phyloP scores from a whole-genome alignment of 2,797 vertebrate genomes.

The Okamejei kenojei region DNA sequence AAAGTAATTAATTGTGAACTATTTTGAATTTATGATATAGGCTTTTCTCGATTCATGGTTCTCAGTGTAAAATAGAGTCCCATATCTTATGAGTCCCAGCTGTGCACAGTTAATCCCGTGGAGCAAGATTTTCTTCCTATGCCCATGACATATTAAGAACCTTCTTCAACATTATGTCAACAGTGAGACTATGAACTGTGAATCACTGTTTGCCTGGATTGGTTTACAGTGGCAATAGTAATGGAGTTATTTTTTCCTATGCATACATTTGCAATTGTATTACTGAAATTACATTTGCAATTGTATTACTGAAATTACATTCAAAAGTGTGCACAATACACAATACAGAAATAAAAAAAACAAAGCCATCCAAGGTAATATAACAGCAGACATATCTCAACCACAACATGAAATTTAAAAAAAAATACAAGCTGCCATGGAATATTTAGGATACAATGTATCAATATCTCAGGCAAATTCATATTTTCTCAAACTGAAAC shows the following conservation, averaged over 20 bases:
- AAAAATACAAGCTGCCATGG: neutral
- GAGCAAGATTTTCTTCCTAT: too few species aligned
- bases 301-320: neutral
- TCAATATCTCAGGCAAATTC: neutral
- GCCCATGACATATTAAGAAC: neutral
- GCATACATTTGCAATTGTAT: neutral
- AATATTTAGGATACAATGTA: neutral
- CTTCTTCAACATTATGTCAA: neutral
- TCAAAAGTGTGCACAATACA: neutral
- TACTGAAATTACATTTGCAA: neutral
- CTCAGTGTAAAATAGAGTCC: neutral
- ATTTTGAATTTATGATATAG: too few species aligned
- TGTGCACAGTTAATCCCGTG: neutral
- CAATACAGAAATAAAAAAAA: neutral
- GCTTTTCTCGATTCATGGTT: neutral
- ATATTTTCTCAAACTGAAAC: neutral
- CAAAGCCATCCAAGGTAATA: neutral
- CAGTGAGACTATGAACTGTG: neutral
- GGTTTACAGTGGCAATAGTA: neutral
- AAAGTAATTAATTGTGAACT: too few species aligned
- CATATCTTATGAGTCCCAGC: neutral
- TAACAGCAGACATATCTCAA: neutral
- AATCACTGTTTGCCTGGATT: neutral
- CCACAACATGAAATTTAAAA: neutral
- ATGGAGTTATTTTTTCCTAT: neutral